phyloP scores from a whole-genome alignment of 2,113 vertebrate species.

The Centrocercus urophasianus region DNA sequence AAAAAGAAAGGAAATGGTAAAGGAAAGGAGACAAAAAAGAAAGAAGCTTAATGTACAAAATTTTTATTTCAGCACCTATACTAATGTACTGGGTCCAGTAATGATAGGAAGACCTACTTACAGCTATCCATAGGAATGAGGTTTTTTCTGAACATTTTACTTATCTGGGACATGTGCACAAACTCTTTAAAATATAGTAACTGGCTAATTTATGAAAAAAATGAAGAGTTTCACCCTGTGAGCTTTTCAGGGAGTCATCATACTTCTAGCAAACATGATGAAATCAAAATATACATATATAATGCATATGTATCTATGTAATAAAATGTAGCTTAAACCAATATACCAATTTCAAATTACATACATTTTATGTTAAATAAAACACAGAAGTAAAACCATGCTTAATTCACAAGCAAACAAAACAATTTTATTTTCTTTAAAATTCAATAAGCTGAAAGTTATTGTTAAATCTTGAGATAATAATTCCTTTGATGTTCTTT shows the following conservation, averaged over 20 bases:
- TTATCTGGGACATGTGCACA: not conserved
- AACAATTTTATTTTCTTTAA: not conserved
- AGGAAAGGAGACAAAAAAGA: not conserved
- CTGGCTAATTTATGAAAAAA: not conserved
- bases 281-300: not conserved
- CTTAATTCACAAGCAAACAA: not conserved
- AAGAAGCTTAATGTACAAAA: not conserved
- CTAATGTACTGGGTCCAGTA: not conserved
- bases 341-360: not conserved
- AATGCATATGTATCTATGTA: accelerated
- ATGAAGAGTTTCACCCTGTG: not conserved
- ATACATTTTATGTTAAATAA: not conserved
- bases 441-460: not conserved
- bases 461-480: not conserved
- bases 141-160: not conserved
- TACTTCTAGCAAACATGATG: not conserved
- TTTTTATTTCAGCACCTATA: not conserved
- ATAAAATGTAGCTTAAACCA: not conserved
- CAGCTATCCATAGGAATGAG: not conserved
- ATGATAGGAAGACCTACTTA: not conserved
- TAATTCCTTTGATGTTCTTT: not conserved
- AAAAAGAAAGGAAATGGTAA: too few relatives aligned
- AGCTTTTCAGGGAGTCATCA: not conserved
- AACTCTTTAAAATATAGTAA: not conserved
- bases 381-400: not conserved